Conservation (phyloP, 2,888 invertebrate genomes). For the Calliphora vomitoria region DNA sequence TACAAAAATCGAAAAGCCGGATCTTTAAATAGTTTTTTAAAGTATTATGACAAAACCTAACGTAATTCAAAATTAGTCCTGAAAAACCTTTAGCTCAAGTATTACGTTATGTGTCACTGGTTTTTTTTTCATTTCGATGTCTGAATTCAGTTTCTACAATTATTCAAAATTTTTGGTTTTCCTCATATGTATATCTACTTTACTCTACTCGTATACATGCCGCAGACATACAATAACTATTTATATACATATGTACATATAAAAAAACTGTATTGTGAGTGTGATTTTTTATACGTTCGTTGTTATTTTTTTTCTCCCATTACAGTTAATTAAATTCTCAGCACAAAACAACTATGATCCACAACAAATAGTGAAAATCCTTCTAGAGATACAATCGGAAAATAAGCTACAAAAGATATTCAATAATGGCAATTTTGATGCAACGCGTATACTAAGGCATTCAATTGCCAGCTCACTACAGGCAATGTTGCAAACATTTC, state of each 20-base stretch:
- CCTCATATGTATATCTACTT: too few relatives aligned
- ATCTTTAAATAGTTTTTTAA: too few relatives aligned
- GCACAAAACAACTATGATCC: slow-evolving; percentile 79
- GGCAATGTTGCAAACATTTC: slow-evolving; percentile 84
- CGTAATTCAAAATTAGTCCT: too few relatives aligned
- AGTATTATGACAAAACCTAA: too few relatives aligned
- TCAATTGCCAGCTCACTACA: slow-evolving; percentile 86
- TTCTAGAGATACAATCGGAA: slow-evolving; percentile 84
- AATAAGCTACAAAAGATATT: slow-evolving; percentile 85
- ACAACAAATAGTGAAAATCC: slow-evolving; percentile 80
- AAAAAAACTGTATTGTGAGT: slow-evolving; percentile 18
- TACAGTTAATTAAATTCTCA: slow-evolving; percentile 83
- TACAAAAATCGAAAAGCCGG: too few relatives aligned
- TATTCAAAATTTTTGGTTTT: too few relatives aligned
- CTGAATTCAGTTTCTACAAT: too few relatives aligned
- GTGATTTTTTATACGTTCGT: slow-evolving; percentile 23
- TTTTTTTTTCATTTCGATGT: too few relatives aligned
- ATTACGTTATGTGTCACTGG: too few relatives aligned
- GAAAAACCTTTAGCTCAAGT: too few relatives aligned
- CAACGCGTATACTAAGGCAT: slow-evolving; percentile 85
- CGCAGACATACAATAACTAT: not conserved
- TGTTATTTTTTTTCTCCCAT: slow-evolving; percentile 56
- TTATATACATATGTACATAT: too few relatives aligned
- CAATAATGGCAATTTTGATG: slow-evolving; percentile 84
- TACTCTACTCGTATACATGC: not conserved